Evolutionary conservation across 2,888 invertebrate genomes (phyloP), one percentile per base, ranked within the genome.

Genomic region (Iphiclides podalirius): DNA sequence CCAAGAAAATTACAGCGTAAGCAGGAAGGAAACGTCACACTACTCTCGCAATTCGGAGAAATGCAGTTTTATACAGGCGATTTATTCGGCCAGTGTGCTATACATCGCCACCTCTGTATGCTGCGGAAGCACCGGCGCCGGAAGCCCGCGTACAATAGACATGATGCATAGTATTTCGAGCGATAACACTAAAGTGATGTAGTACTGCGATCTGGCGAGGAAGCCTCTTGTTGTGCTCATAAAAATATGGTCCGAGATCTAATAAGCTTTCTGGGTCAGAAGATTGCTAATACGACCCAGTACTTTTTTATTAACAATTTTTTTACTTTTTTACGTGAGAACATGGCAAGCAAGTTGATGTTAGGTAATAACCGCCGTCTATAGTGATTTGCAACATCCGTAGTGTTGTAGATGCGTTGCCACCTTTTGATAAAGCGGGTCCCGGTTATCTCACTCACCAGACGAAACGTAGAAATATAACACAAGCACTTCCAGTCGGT

Each of bases 141-240:
- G 74, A 75, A 64, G 70, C 60, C 58, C 52, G 58, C 68, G 66
- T 63, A 76, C 83, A 80, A 82, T 81, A 78, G 75, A 62, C 71
- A 69, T 83, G 82, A 84, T 78, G 58, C 71, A 82, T 79, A 70
- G 79, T 70, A 62, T 68, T 74, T 64, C 82, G 67, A 68, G 58
- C 82, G 79, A 84, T 84, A 83, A 79, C 71, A 60, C 72, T 79
- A 74, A 81, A 72, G 75, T 79, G 79, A 82, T 78, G 58, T 61
- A 80, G 51, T 38, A 6, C 20, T 4, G 4, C 20, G 20, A 20
- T 20, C 6, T 4, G 6, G 46, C 13, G 34, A 13, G 31, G 37
- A 23, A 37, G 36, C 36, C 35, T 4, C 45, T 46, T 35, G 26
- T 47, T 31, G 11, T 33, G 36, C 4, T 50, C 31, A 17, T 41